Evolutionary conservation across 2,888 invertebrate species (phyloP), one percentile per base, ranked within the genome.

Genomic region (Drosophila subsilvestris): DNA sequence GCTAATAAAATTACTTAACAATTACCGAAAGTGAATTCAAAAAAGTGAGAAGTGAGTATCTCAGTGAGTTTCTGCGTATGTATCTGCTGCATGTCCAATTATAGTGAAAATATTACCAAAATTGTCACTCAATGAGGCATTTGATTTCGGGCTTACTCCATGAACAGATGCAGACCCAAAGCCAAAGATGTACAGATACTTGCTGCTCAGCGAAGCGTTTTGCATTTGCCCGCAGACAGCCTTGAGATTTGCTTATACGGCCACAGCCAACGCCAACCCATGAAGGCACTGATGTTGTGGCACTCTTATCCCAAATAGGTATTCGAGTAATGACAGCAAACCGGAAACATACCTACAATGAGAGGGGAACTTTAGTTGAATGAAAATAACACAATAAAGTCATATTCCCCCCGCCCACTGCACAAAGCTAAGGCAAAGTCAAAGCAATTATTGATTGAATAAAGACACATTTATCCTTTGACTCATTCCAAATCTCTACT

Each of bases 221-320:
- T n/a, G 63, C 62, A 65, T 65, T 65, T 37, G 61, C 62, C 61
- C 61, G 51, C 53, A 32, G 43, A 54, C 54, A 66, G 66, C 66
- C 66, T 66, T 66, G 66, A 63, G 65, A 27, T 55, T 22, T 25
- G 54, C 65, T 20, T 65, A 29, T 62, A 48, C 42, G 48, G 63
- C 6, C 14, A 37, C 37, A 45, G 63, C 32, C 32, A 32, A 27
- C 49, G 48, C 29, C 58, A 58, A 44, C 43, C 43, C 43, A 76
- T 61, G 70, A 66, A 57, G 58, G 69, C 76, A 55, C 75, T 81
- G 75, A 75, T 72, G 79, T 75, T 55, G 61, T 82, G 83, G 80
- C 80, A 80, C 83, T 78, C 32, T 32, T 32, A 12, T 32, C 14
- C 80, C 80, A 80, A 67, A 66, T 82, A 73, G 63, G 80, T 78